phyloP scores from a whole-genome alignment of 2,797 vertebrate species.

The Catostomus latipinnis region DNA sequence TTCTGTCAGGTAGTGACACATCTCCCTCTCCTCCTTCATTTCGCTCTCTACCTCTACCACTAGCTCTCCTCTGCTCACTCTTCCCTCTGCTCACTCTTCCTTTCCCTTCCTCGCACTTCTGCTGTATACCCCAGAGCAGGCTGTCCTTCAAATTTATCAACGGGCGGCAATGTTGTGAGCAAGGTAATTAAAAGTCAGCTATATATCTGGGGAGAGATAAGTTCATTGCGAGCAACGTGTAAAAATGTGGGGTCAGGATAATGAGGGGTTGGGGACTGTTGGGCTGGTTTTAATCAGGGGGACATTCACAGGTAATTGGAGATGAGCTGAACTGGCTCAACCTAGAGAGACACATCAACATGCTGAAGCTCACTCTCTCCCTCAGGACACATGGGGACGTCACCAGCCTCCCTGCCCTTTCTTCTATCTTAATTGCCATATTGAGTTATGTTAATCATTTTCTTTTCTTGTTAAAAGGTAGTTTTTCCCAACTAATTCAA shows the following conservation, averaged over 20 bases:
- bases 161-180: slow-evolving; percentile 64
- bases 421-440: slow-evolving; percentile 85
- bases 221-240: slow-evolving; percentile 70
- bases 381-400: slow-evolving; percentile 71
- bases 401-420: slow-evolving; percentile 71
- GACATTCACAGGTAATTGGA: slow-evolving; percentile 80
- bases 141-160: slow-evolving; percentile 74
- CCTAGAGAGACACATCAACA: slow-evolving; percentile 72
- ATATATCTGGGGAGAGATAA: slow-evolving; percentile 73
- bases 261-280: slow-evolving; percentile 75
- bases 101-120: slow-evolving; percentile 12
- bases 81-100: background rate
- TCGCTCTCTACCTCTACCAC: background rate
- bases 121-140: slow-evolving; percentile 56
- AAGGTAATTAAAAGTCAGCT: slow-evolving; percentile 81
- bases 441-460: slow-evolving; percentile 77
- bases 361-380: slow-evolving; percentile 60
- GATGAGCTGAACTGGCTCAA: slow-evolving; percentile 76
- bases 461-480: slow-evolving; percentile 60
- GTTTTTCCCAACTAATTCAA: slow-evolving; percentile 68
- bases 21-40: slow-evolving; percentile 27
- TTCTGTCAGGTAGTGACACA: slow-evolving; percentile 35
- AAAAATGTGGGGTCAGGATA: slow-evolving; percentile 79
- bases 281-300: slow-evolving; percentile 77
- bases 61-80: background rate